Base-by-base conservation (phyloP, 2,113 vertebrate species). In the Peucedramus taeniatus region DNA sequence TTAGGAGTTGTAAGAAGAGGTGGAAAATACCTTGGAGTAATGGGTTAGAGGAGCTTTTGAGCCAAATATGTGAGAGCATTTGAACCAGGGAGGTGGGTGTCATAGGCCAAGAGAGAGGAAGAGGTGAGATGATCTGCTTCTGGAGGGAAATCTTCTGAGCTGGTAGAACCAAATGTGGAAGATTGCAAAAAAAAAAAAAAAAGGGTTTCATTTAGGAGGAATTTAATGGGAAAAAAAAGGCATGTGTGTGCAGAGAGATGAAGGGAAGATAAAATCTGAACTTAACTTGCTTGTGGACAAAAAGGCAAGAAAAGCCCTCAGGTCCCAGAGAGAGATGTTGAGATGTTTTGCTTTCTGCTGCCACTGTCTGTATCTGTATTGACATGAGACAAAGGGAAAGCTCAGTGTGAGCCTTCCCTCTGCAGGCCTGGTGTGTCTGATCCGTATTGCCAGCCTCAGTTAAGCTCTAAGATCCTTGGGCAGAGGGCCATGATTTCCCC, bases 401-500 rank as follows among this genome's bases (percentile, higher is more conserved):
- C 42, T 88, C 79, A 40, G 82, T 83, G 85, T 88, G 83, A 89
- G 69, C 51, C 79, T 94, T 90, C 76, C 65, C 51, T 94, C 68
- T 87, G 76, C 68, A 45, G 51, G 28, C 57, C 65, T 92, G 57
- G 26, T 77, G 45, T 71, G 56, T 37, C 80, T 94, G 76, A 90
- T 79, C 64, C 22, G 1, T 35, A 11, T 53, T 95, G 60, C 90
- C 76, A 84, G 56, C 51, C 56, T 78, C 83, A 84, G 84, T 87
- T 90, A 53, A 44, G 31, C 77, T 82, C 88, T 31, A 54, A 64
- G 40, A 56, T 91, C 40, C 56, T 81, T 93, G 93, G 96, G 95
- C 93, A 95, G 53, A 78, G 19, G 26, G 83, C 96, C 90, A 87
- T 60, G 68, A 31, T 90, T 81, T 90, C 60, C 75, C 70, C 69